Evolutionary conservation across 2,888 invertebrate genomes (phyloP).

Genomic region (Netelia inedita): DNA sequence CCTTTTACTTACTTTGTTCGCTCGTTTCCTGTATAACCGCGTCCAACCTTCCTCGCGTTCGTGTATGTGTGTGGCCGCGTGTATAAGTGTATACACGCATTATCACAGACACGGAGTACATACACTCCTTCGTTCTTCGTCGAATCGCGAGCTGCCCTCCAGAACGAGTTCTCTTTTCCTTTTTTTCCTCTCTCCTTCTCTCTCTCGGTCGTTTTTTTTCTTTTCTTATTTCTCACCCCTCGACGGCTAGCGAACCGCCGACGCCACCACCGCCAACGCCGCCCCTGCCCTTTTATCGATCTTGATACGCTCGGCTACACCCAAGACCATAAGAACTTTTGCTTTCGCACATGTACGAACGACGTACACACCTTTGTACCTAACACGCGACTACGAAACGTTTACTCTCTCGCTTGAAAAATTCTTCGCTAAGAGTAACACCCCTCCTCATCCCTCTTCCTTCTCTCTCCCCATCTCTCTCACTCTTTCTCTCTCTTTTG

Average conservation of each 20-base stretch:
- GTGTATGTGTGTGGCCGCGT: conserved; percentile 28
- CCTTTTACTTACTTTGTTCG: conserved; percentile 64
- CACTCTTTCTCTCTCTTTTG: too few species aligned
- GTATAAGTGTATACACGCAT: conserved; percentile 35
- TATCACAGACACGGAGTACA: conserved; percentile 4
- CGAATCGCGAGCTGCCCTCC: conserved; percentile 60
- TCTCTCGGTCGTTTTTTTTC: conserved; percentile 48
- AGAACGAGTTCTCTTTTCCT: conserved; percentile 52
- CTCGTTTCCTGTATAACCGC: conserved; percentile 60
- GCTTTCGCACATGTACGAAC: conserved; percentile 54
- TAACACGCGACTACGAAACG: conserved; percentile 42
- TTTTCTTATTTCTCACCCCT: conserved; percentile 62
- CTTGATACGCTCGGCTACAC: conserved; percentile 80
- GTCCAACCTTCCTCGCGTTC: conserved; percentile 43
- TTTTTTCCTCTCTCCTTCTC: conserved; percentile 63
- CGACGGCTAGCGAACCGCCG: conserved; percentile 52
- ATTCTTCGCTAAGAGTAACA: background rate
- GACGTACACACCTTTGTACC: conserved; percentile 4
- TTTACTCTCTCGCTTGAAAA: conserved; percentile 41
- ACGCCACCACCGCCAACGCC: conserved; percentile 39
- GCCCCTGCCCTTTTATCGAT: conserved; percentile 81
- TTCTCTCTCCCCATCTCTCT: too few species aligned
- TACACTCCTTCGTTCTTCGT: conserved; percentile 53
- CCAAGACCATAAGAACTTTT: conserved; percentile 65
- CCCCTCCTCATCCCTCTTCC: too few species aligned